These are phyloP conservation scores for Glyphotaelius pellucidus DNA, from an alignment of 2,888 invertebrate genomes.

Conservation along the genomic window DNA sequence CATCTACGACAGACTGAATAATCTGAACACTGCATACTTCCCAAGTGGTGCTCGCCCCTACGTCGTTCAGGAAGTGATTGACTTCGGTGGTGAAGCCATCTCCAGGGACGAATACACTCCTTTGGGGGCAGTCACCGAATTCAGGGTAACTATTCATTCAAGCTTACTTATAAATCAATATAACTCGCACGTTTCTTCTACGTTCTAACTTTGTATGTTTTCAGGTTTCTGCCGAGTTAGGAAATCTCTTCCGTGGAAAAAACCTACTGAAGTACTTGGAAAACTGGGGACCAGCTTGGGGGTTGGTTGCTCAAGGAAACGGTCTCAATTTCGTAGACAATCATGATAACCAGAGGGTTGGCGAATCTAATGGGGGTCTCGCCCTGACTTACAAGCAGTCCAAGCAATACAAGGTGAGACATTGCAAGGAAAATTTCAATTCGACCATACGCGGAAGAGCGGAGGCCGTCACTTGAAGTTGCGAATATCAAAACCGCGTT, in stretches of 20 bases:
- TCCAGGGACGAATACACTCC: slow-evolving; percentile 74
- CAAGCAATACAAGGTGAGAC: slow-evolving; percentile 80
- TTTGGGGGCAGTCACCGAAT: slow-evolving; percentile 85
- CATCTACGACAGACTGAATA: slow-evolving; percentile 79
- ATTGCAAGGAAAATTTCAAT: neutral
- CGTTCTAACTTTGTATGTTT: too few relatives aligned
- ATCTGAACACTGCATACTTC: slow-evolving; percentile 81
- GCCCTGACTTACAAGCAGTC: slow-evolving; percentile 84
- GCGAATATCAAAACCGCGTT: too few relatives aligned
- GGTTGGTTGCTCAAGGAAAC: slow-evolving; percentile 77
- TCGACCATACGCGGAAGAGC: too few relatives aligned
- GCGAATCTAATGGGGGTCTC: slow-evolving; percentile 75
- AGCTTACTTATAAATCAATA: too few relatives aligned
- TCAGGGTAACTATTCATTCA: slow-evolving; percentile 72
- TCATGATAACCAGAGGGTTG: slow-evolving; percentile 90
- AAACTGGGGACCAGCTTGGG: slow-evolving; percentile 73
- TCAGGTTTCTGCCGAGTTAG: slow-evolving; percentile 76
- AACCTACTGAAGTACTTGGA: slow-evolving; percentile 77
- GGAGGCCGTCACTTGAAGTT: too few relatives aligned
- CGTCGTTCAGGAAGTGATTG: slow-evolving; percentile 85
- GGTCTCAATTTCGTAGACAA: slow-evolving; percentile 90
- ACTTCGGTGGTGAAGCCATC: slow-evolving; percentile 76
- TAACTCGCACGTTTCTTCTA: too few relatives aligned
- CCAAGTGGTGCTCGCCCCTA: slow-evolving; percentile 79
- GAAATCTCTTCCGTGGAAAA: slow-evolving; percentile 77